Base-by-base conservation (phyloP, 1,140 invertebrate species). In the Stegodyphus dumicola region DNA sequence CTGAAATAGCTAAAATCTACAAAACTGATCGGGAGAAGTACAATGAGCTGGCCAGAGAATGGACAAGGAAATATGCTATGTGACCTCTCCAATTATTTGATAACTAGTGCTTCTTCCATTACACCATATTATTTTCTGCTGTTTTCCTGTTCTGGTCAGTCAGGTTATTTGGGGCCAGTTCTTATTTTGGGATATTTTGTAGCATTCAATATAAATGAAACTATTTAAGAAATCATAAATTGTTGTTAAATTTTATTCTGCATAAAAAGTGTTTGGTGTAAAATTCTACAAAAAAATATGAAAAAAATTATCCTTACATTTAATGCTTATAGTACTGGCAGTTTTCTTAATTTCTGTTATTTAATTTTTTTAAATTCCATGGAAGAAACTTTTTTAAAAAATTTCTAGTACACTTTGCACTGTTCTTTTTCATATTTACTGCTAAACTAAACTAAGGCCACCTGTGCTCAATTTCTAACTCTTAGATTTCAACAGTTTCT, bases 31-130 rank as follows among this genome's bases (percentile, higher is more conserved):
- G 89, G 49, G 86, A 88, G 56, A 87, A 97, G 93, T 99, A 99
- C 93, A 97, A 98, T 93, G 96, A 98, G 93, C 93, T 97, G 93
- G 97, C 97, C 91, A 94, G 96, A 91, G 98, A 99, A 93, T 99
- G 97, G 97, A 99, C 97, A 92, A 95, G 96, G 93, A 99, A 99
- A 93, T 99, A 98, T 94, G 97, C 98, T 93, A 98, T 98, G 96
- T 87, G 85, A 87, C 81, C 81, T 60, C 52, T 54, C 74, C 48
- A 70, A 66, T 76, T 70, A 52, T 64, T 74, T 60, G 15, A 60
- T 66, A 54, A 85, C 74, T 85, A 85, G 81, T 52, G 81, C 81
- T 85, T 85, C 81, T 85, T 85, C 81, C 81, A 85, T 77, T 85
- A 85, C 81, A 85, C 81, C 74, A 77, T 77, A 85, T 85, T 85